Conservation (phyloP, 1,140 invertebrate genomes). For the Nebria ingens region DNA sequence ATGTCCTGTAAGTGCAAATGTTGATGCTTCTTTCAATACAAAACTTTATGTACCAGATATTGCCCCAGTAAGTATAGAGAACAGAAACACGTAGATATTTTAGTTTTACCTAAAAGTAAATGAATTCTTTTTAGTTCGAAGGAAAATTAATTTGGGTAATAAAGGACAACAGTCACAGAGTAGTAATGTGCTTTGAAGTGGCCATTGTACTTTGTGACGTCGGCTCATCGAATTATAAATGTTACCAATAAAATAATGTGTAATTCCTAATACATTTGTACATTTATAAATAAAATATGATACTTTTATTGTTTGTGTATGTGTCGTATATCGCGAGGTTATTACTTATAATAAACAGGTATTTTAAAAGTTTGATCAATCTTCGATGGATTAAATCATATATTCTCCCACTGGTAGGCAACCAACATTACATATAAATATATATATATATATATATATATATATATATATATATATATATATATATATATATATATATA, state of each 20-base stretch:
- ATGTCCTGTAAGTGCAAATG: not conserved
- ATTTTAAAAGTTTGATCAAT: not conserved
- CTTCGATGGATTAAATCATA: not conserved
- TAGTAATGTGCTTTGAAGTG: not conserved
- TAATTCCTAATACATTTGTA: not conserved
- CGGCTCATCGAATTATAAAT: slow-evolving; percentile 1
- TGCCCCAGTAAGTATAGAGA: not conserved
- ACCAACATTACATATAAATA: too few species aligned
- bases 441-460: too few species aligned
- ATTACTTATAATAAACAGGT: not conserved
- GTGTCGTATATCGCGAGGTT: not conserved
- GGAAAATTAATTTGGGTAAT: not conserved
- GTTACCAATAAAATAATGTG: not conserved
- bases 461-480: too few species aligned
- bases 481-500: too few species aligned
- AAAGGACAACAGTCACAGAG: not conserved
- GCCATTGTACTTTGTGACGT: not conserved
- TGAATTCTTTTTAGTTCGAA: not conserved
- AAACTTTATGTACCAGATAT: not conserved
- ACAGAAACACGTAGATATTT: not conserved
- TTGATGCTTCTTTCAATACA: not conserved
- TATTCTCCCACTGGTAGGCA: too few species aligned
- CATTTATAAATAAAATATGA: not conserved
- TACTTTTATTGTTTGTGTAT: not conserved
- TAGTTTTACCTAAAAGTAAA: not conserved